A percentile compares a stretch with the other conserved stretches of the same genome.
phyloP scores from a whole-genome alignment of 2,113 vertebrate species.

The Okapia johnstoni region DNA sequence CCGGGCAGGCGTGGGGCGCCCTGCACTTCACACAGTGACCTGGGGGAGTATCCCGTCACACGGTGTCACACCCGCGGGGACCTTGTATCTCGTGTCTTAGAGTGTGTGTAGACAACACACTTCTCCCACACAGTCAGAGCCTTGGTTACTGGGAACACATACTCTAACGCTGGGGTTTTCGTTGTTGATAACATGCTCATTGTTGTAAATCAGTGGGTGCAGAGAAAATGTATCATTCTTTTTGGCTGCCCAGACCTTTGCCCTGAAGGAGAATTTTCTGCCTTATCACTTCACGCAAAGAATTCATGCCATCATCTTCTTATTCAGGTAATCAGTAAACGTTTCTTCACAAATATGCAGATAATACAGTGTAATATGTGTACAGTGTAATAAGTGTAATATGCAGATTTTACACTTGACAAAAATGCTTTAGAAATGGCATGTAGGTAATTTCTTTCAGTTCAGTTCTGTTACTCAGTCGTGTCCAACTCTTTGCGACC shows the following conservation, averaged over 20 bases:
- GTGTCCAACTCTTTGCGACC: neutral
- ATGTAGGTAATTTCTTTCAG: neutral
- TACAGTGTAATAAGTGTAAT: neutral
- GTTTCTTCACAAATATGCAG: neutral
- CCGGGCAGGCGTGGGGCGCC: neutral
- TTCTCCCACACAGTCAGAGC: no score
- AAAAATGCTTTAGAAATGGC: neutral
- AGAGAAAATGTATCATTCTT: neutral
- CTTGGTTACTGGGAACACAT: neutral
- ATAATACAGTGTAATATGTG: neutral
- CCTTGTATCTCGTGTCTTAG: neutral
- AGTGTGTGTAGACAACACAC: neutral
- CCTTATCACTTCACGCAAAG: neutral
- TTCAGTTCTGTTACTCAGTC: neutral
- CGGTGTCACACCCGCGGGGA: accelerated
- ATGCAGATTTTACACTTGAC: neutral
- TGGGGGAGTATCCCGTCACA: neutral
- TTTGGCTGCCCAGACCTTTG: neutral
- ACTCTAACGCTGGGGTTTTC: neutral
- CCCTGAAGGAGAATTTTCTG: neutral
- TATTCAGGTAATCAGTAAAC: neutral
- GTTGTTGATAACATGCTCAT: neutral
- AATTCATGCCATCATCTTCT: neutral
- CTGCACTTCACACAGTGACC: neutral
- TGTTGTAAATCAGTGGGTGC: neutral